Conservation (phyloP, 2,888 invertebrate species). For the Amphiduros pacificus region DNA sequence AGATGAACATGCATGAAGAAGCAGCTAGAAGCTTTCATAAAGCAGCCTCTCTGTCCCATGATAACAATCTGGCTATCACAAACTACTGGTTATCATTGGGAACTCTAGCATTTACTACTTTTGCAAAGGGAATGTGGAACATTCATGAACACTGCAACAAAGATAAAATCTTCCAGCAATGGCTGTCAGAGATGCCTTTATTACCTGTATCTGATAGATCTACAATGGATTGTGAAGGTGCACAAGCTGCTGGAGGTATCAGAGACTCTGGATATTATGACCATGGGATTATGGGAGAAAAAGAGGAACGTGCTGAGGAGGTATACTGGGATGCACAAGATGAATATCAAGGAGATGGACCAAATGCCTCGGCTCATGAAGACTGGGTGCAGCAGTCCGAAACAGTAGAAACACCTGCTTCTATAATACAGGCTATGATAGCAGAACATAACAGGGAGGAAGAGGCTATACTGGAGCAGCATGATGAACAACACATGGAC, state of each 20-base stretch:
- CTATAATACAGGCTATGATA: no score
- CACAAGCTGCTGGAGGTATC: not conserved
- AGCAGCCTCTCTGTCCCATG: conserved; percentile 42
- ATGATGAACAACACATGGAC: no score
- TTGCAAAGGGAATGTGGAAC: conserved; percentile 8
- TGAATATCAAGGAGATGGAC: not conserved
- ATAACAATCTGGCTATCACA: conserved; percentile 45
- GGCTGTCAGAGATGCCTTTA: no score
- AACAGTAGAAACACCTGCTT: not conserved
- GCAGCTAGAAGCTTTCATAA: conserved; percentile 48
- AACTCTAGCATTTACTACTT: conserved; percentile 18
- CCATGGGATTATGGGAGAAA: conserved; percentile 1
- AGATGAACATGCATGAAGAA: conserved; percentile 48
- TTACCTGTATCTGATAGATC: not conserved
- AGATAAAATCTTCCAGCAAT: conserved; percentile 3
- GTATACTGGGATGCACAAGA: not conserved
- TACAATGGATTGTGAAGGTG: no score
- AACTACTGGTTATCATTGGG: conserved; percentile 51
- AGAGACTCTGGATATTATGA: conserved; percentile 26
- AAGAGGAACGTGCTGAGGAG: not conserved
- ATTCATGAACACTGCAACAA: conserved; percentile 8
- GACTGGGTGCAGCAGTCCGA: not conserved
- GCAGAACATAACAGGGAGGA: no score
- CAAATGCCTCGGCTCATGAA: not conserved
- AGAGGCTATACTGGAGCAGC: no score